These are phyloP conservation scores for Himalopsyche kuldschensis DNA, from an alignment of 2,888 invertebrate species.

Conservation along the genomic window DNA sequence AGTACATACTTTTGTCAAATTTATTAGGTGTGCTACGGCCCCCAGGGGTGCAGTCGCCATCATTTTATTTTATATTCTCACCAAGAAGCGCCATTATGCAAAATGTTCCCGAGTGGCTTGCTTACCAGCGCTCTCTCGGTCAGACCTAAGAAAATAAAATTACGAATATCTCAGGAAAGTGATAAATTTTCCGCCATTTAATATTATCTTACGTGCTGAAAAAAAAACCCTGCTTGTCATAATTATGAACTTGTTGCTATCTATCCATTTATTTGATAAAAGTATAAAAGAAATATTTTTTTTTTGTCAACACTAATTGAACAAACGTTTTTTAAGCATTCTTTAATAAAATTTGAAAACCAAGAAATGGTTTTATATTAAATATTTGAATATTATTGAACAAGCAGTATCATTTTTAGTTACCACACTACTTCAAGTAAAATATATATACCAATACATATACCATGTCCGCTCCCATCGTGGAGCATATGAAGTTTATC, in stretches of 20 bases:
- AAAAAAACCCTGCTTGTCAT: neutral
- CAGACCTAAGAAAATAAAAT: neutral
- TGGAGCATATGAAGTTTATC: too few species aligned
- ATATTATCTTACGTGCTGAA: neutral
- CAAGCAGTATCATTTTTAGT: too few species aligned
- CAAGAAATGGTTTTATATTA: too few species aligned
- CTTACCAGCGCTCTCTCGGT: neutral
- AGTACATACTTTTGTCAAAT: slow-evolving; percentile 23
- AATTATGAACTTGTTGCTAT: neutral
- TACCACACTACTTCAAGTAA: too few species aligned
- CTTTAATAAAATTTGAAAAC: too few species aligned
- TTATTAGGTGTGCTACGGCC: slow-evolving; percentile 33
- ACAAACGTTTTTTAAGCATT: too few species aligned
- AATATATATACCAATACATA: too few species aligned
- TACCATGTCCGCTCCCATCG: too few species aligned
- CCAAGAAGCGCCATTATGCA: slow-evolving; percentile 33
- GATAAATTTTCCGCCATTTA: neutral
- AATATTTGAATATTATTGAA: too few species aligned
- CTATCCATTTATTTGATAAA: too few species aligned
- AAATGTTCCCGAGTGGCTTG: slow-evolving; percentile 27
- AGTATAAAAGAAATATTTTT: too few species aligned
- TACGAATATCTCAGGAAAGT: neutral
- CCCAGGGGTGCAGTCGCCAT: slow-evolving; percentile 34
- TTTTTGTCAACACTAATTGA: too few species aligned
- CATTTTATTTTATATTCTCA: slow-evolving; percentile 33